Evolutionary conservation across 1,140 invertebrate genomes (phyloP).

Genomic region (Ylistrum balloti): DNA sequence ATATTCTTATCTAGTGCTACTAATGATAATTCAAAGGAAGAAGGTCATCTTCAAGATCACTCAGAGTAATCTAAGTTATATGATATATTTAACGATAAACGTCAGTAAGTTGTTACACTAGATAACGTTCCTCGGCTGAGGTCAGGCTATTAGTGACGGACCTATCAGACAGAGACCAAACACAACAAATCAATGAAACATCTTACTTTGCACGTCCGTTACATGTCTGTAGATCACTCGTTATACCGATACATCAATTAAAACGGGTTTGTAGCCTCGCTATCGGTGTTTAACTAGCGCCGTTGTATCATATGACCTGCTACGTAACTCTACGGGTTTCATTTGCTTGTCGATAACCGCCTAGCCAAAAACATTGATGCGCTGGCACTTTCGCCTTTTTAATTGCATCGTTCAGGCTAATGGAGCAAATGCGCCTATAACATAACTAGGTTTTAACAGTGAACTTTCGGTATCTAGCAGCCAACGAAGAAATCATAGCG

Average conservation of each 20-base stretch:
- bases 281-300: background rate
- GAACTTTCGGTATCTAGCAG: background rate
- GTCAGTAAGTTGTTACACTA: too few relatives aligned
- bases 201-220: background rate
- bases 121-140: background rate
- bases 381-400: conserved; percentile 26
- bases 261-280: conserved; percentile 15
- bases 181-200: background rate
- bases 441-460: background rate
- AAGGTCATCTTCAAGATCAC: too few relatives aligned
- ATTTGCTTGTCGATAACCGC: background rate
- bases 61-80: too few relatives aligned
- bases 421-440: background rate
- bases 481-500: background rate
- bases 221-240: background rate
- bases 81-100: too few relatives aligned
- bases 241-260: background rate
- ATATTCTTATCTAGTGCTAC: too few relatives aligned
- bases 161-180: background rate
- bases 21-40: too few relatives aligned
- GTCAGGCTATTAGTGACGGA: background rate
- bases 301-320: conserved; percentile 9
- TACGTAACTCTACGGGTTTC: conserved; percentile 9
- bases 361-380: background rate
- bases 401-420: conserved; percentile 14